Evolutionary conservation across 2,113 vertebrate genomes (phyloP), one percentile per base, ranked within the genome.

Genomic region (Megaceryle maxima): DNA sequence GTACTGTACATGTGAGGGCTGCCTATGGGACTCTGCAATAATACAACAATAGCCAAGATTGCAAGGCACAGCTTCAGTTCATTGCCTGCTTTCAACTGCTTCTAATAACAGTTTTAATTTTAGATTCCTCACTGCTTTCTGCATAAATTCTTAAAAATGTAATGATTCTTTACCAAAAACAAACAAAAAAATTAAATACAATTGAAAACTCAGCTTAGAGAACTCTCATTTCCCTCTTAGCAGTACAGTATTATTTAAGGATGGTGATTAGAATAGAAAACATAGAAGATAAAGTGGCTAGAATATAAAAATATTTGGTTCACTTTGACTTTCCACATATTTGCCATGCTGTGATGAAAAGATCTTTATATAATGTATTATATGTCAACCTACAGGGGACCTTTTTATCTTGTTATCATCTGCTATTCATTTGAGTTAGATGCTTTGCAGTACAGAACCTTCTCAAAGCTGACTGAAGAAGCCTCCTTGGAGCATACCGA

Each of bases 1-100:
- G 95, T 95, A 97, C 97, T 96, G 98, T 98, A 97, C 98, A 97
- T 97, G 96, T 96, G 97, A 98, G 97, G 87, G 57, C 97, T 97
- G 97, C 98, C 98, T 98, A 37, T 93, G 99, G 98, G 99, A 99
- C 97, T 95, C 94, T 98, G 98, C 92, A 98, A 99, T 98, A 99
- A 99, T 97, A 99, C 96, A 98, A 98, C 98, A 98, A 98, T 98
- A 97, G 98, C 98, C 98, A 98, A 98, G 97, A 98, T 94, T 91
- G 96, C 88, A 77, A 96, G 76, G 92, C 91, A 74, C 80, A 96
- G 95, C 97, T 96, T 97, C 90, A 96, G 97, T 98, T 98, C 97
- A 95, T 95, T 94, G 97, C 96, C 91, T 97, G 96, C 95, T 97
- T 98, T 98, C 97, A 96, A 97, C 89, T 96, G 93, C 95, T 97